phyloP scores from a whole-genome alignment of 37 sponge, comb jelly and placozoan genomes.

The Chondrosia reniformis region DNA sequence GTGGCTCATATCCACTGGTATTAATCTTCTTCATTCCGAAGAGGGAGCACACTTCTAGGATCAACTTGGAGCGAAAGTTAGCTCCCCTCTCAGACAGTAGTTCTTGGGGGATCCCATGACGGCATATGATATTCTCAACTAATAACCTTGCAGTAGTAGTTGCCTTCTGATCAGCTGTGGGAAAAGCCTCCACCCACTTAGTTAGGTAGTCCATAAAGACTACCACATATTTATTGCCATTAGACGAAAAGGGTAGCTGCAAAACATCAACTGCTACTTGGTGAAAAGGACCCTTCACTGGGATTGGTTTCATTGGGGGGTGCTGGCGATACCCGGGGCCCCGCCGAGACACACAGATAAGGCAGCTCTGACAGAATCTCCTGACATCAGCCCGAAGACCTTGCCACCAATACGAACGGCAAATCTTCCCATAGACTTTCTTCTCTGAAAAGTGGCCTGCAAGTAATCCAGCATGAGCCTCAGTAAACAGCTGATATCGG shows the following conservation, averaged over 20 bases:
- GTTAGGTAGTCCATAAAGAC: conserved; percentile 73
- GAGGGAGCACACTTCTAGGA: conserved; percentile 26
- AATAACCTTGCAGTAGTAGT: conserved; percentile 43
- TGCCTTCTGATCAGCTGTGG: conserved; percentile 37
- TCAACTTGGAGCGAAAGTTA: too few species aligned
- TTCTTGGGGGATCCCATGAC: conserved; percentile 33
- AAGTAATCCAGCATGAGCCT: background rate
- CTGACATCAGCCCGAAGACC: conserved; percentile 25
- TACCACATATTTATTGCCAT: conserved; percentile 31
- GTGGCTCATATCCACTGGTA: conserved; percentile 48
- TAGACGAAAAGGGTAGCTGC: conserved; percentile 32
- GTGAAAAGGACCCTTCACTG: conserved; percentile 55
- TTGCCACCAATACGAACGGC: conserved; percentile 34
- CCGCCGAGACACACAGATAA: conserved; percentile 15
- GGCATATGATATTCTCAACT: conserved; percentile 37
- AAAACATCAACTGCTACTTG: conserved; percentile 42
- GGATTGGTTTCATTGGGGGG: conserved; percentile 29
- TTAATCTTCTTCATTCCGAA: conserved; percentile 43
- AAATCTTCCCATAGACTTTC: conserved; percentile 3
- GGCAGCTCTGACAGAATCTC: conserved; percentile 23
- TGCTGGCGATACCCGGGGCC: conserved; percentile 4
- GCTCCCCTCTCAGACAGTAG: too few species aligned
- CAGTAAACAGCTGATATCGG: background rate
- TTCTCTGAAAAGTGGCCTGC: conserved; percentile 31
- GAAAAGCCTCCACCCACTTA: conserved; percentile 66